Conservation (phyloP, 2,113 vertebrate species). For the Gnathonemus echidnorhynchus region DNA sequence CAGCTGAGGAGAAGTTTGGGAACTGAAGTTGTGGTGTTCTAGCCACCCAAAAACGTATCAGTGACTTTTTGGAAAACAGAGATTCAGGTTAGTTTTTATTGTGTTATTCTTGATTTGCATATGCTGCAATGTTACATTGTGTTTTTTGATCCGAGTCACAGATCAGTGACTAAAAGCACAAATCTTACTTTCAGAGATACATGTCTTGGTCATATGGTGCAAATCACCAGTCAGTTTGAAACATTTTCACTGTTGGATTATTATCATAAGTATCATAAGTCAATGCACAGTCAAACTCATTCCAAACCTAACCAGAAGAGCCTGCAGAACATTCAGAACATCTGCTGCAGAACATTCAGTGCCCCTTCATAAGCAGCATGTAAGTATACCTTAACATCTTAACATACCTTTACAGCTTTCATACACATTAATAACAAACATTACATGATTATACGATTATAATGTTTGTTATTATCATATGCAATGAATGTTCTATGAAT, state of each 20-base stretch:
- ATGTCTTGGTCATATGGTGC: not conserved
- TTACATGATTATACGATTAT: too few species aligned
- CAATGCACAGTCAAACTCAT: not conserved
- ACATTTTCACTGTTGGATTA: not conserved
- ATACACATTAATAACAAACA: too few species aligned
- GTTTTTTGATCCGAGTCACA: not conserved
- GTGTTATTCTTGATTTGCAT: not conserved
- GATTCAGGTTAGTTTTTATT: not conserved
- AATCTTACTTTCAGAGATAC: not conserved
- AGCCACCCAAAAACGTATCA: too few species aligned
- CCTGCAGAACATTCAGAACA: not conserved
- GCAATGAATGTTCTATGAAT: too few species aligned
- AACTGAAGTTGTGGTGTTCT: not conserved
- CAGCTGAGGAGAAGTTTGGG: not conserved
- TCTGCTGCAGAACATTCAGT: too few species aligned
- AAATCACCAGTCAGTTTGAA: not conserved
- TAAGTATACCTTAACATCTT: too few species aligned
- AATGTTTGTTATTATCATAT: too few species aligned
- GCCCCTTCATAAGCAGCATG: too few species aligned
- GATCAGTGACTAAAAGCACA: not conserved
- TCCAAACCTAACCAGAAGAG: not conserved
- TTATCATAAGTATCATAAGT: not conserved
- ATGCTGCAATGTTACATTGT: not conserved
- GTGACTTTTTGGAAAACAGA: not conserved
- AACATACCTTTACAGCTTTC: too few species aligned